Evolutionary conservation across 2,888 invertebrate genomes (phyloP), one percentile per base, ranked within the genome.

Genomic region (Euspilapteryx auroguttella): DNA sequence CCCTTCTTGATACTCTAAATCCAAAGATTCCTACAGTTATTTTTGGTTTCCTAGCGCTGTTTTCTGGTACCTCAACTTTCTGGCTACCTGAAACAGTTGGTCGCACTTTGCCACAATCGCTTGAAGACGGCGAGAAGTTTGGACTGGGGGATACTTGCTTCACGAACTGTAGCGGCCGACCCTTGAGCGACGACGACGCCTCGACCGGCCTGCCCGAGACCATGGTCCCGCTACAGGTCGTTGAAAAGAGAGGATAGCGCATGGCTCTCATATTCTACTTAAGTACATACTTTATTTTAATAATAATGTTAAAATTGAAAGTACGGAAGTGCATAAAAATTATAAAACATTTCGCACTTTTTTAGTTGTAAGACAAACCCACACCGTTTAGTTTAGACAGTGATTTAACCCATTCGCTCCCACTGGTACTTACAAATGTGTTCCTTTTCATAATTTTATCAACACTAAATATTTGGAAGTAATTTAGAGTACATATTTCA

Each of bases 71-170:
- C 32, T 78, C 87, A 36, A 82, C 86, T 1, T 79, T 86, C 41
- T 83, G 87, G 41, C 62, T 89, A 35, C 92, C 90, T 3, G 89
- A 92, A 71, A 93, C 93, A 0, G 64, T 88, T 37, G 85, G 89
- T 32, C 82, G 87, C 42, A 82, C 84, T 25, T 84, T 93, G 80
- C 91, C 91, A 0, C 88, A 92, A 47, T 85, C 87, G 1, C 73
- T 92, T 20, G 84, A 86, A 44, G 93, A 93, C 41, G 92, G 92
- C 1, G 92, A 93, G 53, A 81, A 80, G 38, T 92, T 91, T 51
- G 91, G 91, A 6, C 71, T 81, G 25, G 89, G 89, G 8, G 91
- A 92, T 48, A 91, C 86, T 3, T 89, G 86, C 55, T 91, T 89
- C 44, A 81, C 83, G 1, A 81, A 83, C 28, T 86, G 86, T 45